A percentile compares a stretch with the other conserved stretches of the same genome.
Evolutionary conservation across 2,888 invertebrate genomes (phyloP).

Genomic region (Tenthredo livida): DNA sequence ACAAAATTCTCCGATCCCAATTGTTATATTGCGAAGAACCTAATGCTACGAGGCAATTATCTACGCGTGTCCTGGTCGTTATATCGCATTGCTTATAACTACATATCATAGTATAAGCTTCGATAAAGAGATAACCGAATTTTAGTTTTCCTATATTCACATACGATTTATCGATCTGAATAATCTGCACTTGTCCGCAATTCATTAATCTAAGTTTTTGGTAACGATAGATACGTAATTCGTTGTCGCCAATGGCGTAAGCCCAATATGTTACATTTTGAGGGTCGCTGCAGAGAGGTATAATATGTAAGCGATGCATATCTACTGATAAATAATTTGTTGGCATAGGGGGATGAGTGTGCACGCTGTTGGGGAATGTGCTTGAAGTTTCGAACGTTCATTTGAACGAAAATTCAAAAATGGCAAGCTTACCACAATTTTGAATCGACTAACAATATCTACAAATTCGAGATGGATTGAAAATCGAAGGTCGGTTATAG

Average conservation of each 20-base stretch:
- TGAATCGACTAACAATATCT: too few relatives aligned
- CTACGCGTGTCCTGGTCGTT: slow-evolving; percentile 12
- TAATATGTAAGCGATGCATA: not conserved
- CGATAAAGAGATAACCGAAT: not conserved
- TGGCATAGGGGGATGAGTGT: not conserved
- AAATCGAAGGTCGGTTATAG: too few relatives aligned
- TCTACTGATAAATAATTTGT: not conserved
- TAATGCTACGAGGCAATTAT: not conserved
- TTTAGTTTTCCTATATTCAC: not conserved
- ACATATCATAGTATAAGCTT: not conserved
- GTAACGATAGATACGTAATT: not conserved
- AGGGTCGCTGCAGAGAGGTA: not conserved
- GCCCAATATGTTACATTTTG: not conserved
- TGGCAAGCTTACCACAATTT: too few relatives aligned
- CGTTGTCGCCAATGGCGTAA: not conserved
- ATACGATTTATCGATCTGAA: not conserved
- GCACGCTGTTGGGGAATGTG: not conserved
- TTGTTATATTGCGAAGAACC: not conserved
- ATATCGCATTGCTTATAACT: not conserved
- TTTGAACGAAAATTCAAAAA: too few relatives aligned
- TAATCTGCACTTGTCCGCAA: not conserved
- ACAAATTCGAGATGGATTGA: too few relatives aligned
- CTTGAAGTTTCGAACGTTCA: too few relatives aligned
- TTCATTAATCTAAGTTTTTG: not conserved
- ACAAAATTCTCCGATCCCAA: not conserved